These are phyloP conservation scores for Oscheius sp. DNA, from an alignment of 1,140 invertebrate genomes.

Conservation along the genomic window DNA sequence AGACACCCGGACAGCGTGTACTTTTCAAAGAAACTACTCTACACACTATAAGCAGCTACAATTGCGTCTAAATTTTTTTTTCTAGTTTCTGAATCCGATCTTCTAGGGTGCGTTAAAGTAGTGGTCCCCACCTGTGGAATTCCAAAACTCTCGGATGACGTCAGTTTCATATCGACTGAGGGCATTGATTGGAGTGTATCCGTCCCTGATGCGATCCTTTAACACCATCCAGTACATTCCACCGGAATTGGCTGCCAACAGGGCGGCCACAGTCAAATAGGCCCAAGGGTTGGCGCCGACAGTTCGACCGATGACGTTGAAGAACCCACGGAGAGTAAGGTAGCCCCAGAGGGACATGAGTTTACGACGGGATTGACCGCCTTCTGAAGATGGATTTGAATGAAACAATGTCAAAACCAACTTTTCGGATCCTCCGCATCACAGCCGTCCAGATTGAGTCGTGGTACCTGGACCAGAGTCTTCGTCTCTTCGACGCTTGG, in stretches of 20 bases:
- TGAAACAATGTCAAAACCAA: neutral
- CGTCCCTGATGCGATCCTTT: slow-evolving; percentile 56
- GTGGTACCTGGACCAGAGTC: neutral
- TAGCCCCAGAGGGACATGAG: slow-evolving; percentile 33
- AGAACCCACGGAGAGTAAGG: slow-evolving; percentile 42
- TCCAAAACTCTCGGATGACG: slow-evolving; percentile 51
- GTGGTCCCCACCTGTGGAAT: slow-evolving; percentile 41
- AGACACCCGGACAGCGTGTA: neutral
- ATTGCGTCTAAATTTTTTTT: neutral
- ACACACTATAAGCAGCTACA: neutral
- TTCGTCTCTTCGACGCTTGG: neutral
- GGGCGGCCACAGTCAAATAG: slow-evolving; percentile 25
- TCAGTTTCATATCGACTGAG: slow-evolving; percentile 52
- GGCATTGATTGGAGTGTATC: slow-evolving; percentile 57
- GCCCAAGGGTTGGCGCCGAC: slow-evolving; percentile 40
- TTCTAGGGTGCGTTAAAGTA: too few species aligned
- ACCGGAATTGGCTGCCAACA: slow-evolving; percentile 34
- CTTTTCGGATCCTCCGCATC: neutral
- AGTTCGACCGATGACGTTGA: slow-evolving; percentile 37
- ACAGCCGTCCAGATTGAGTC: neutral
- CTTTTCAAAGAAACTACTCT: neutral
- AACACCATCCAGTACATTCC: slow-evolving; percentile 52
- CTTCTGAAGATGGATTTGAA: neutral
- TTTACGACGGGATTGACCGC: slow-evolving; percentile 14
- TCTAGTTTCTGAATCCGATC: too few species aligned